Evolutionary conservation across 2,797 vertebrate species (phyloP).

Genomic region (Coracias cyanogaster): DNA sequence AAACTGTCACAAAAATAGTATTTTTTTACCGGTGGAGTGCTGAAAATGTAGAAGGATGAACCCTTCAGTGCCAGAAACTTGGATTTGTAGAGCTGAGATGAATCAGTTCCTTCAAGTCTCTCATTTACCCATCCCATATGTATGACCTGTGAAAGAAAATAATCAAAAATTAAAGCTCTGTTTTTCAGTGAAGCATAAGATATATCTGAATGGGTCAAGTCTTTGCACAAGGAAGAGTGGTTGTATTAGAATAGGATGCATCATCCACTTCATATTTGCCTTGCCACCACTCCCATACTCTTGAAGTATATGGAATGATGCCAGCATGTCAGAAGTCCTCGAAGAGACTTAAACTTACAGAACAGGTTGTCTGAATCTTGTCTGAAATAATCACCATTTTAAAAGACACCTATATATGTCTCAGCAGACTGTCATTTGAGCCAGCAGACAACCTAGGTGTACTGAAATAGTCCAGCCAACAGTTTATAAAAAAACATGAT

Average conservation of each 20-base stretch:
- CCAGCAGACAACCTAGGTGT: neutral
- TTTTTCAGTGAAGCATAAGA: neutral
- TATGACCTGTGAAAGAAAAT: slow-evolving; percentile 84
- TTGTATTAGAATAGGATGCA: neutral
- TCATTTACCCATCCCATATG: slow-evolving; percentile 95
- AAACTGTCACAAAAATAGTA: neutral
- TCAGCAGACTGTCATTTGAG: neutral
- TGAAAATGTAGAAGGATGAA: slow-evolving; percentile 89
- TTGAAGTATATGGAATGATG: neutral
- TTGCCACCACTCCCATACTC: neutral
- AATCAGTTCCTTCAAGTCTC: slow-evolving; percentile 79
- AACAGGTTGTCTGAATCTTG: neutral
- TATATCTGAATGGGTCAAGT: neutral
- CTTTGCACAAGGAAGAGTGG: neutral
- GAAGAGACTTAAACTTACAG: neutral
- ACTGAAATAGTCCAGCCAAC: neutral
- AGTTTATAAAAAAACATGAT: neutral
- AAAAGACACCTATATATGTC: neutral
- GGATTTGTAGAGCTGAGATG: slow-evolving; percentile 78
- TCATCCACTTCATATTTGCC: neutral
- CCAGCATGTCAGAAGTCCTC: neutral
- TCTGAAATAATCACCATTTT: neutral
- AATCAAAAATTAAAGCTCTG: slow-evolving; percentile 54
- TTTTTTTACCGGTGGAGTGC: slow-evolving; percentile 87
- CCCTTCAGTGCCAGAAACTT: slow-evolving; percentile 93